Conservation (phyloP, 2,888 invertebrate species). For the Protula sp. region DNA sequence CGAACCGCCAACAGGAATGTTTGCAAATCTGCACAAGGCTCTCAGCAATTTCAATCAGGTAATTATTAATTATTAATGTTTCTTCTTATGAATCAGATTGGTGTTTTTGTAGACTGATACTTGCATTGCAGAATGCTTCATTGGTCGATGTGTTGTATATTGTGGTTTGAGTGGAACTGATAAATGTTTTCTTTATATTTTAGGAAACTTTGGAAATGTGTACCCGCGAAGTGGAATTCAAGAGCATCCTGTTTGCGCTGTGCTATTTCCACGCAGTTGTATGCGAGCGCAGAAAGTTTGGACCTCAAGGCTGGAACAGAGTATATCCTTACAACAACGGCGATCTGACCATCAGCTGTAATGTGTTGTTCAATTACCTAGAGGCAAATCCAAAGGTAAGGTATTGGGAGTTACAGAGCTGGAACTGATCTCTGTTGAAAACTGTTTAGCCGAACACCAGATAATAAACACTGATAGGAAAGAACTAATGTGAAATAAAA, state of each 20-base stretch:
- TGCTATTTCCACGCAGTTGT: conserved; percentile 92
- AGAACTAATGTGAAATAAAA: no score
- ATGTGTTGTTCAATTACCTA: conserved; percentile 87
- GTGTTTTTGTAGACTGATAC: no score
- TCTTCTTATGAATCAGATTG: not conserved
- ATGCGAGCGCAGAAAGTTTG: conserved; percentile 88
- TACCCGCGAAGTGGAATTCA: conserved; percentile 91
- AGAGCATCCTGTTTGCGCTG: conserved; percentile 83
- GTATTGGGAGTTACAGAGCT: no score
- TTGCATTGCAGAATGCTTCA: no score
- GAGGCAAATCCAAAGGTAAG: conserved; percentile 72
- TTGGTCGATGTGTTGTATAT: no score
- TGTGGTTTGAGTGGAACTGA: no score
- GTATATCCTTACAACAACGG: conserved; percentile 92
- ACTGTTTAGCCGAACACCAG: no score
- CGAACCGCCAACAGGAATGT: conserved; percentile 94
- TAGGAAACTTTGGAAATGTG: conserved; percentile 87
- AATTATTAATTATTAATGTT: no score
- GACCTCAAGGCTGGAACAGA: conserved; percentile 71
- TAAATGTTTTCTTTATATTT: no score
- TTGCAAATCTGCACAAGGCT: conserved; percentile 91
- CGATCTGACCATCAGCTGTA: conserved; percentile 87
- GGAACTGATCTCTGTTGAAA: no score
- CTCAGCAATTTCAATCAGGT: conserved; percentile 83
- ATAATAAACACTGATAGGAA: no score